phyloP scores from a whole-genome alignment of 2,113 vertebrate species.

The Coregonus clupeaformis region DNA sequence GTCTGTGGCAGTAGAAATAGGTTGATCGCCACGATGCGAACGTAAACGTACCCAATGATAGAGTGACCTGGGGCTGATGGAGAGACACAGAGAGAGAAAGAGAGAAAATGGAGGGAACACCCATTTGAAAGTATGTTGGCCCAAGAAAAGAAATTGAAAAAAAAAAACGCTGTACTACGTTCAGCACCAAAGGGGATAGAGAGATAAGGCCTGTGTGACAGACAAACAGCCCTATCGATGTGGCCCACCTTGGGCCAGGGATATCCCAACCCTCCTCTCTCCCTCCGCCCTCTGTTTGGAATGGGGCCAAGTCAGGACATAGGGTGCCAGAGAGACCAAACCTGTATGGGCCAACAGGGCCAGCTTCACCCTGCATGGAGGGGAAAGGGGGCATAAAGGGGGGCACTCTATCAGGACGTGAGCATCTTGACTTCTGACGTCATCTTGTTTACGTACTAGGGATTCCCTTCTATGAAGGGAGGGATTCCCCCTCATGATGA shows the following conservation, averaged over 20 bases:
- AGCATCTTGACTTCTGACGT: constrained; percentile 53
- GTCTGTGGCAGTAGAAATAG: constrained; percentile 46
- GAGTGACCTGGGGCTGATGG: constrained; percentile 47
- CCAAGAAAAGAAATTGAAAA: too few species aligned
- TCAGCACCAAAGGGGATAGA: constrained; percentile 30
- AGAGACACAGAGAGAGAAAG: constrained; percentile 39
- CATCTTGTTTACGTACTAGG: constrained; percentile 63
- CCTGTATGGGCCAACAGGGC: constrained; percentile 9
- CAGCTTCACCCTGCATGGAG: constrained; percentile 1
- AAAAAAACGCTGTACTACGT: constrained; percentile 38
- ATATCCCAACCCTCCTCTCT: constrained; percentile 70
- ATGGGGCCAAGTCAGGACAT: constrained; percentile 10
- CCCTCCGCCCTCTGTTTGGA: constrained; percentile 48
- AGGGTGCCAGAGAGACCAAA: not conserved
- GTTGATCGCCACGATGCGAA: constrained; percentile 36
- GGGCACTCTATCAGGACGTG: constrained; percentile 41
- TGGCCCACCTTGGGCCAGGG: constrained; percentile 69
- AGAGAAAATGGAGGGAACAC: constrained; percentile 61
- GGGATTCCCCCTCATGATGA: constrained; percentile 35
- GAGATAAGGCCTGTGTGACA: constrained; percentile 63
- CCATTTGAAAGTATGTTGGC: constrained; percentile 62
- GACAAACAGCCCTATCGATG: constrained; percentile 64
- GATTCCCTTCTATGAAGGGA: constrained; percentile 57
- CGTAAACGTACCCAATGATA: constrained; percentile 30
- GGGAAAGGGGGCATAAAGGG: constrained; percentile 25